Base-by-base conservation (phyloP, 2,113 vertebrate species). In the Podiceps cristatus region DNA sequence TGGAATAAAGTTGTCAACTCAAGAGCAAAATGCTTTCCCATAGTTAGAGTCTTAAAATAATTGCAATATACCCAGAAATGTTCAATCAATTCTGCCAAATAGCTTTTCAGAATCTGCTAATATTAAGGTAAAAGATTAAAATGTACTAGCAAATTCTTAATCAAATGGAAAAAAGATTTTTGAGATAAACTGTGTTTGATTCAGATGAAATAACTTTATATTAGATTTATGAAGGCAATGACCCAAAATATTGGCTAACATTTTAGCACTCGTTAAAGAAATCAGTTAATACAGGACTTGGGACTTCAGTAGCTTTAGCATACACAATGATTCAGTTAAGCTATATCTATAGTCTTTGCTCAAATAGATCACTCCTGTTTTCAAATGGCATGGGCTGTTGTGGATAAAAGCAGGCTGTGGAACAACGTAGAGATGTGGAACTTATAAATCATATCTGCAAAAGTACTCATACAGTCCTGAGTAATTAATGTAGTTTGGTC, bases 1-100 rank as follows among this genome's bases (percentile, higher is more conserved):
- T 85, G 62, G 88, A 97, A 96, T 91, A 94, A 97, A 94, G 19
- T 84, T 96, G 83, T 95, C 84, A 95, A 72, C 60, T 93, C 60
- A 78, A 59, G 75, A 91, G 58, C 31, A 91, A 92, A 96, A 79
- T 69, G 13, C 35, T 91, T 96, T 92, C 52, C 27, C 24, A 84
- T 90, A 95, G 56, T 66, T 85, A 83, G 4, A 79, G 23, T 81
- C 29, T 44, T 68, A n/a, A 53, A 92, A 49, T 86, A 86, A 85
- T 14, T 85, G 11, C 33, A 92, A 50, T 81, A 84, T 75, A 60
- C 14, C 2, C 15, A 81, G 45, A 68, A 87, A 50, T 50, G 24
- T 40, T 88, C 45, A 64, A n/a, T 87, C n/a, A 82, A 11, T 60
- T 45, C 35, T 79, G 29, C 7, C 52, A 84, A 55, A 50, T 77